Evolutionary conservation across 2,797 vertebrate genomes (phyloP).

Genomic region (Sebastes paucispinis): DNA sequence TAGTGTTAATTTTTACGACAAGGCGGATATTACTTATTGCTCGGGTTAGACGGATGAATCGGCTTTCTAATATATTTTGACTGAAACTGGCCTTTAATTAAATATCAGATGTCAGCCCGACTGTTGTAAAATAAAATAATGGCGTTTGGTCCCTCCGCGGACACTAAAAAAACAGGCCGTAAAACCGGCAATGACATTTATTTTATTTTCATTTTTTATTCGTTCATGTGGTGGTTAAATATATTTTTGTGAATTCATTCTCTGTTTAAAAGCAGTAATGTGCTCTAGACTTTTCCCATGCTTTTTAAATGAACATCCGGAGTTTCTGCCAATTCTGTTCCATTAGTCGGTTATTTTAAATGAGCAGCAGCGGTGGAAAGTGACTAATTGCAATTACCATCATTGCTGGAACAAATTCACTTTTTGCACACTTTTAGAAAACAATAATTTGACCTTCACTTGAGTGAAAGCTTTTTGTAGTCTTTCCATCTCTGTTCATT

Average conservation of each 20-base stretch:
- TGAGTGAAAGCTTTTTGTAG: neutral
- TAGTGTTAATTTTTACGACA: constrained; percentile 33
- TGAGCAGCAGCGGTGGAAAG: constrained; percentile 32
- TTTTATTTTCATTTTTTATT: constrained; percentile 14
- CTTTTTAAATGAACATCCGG: neutral
- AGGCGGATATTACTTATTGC: constrained; percentile 36
- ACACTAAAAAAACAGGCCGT: constrained; percentile 22
- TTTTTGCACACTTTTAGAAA: neutral
- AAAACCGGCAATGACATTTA: constrained; percentile 29
- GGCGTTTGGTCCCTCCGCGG: neutral
- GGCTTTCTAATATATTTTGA: constrained; percentile 34
- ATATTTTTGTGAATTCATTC: neutral
- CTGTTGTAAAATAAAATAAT: constrained; percentile 37
- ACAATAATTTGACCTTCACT: neutral
- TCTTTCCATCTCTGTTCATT: neutral
- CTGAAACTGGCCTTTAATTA: constrained; percentile 54
- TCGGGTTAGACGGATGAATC: constrained; percentile 39
- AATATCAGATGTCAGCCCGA: constrained; percentile 52
- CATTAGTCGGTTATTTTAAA: constrained; percentile 27
- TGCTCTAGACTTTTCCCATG: neutral
- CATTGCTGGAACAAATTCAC: constrained; percentile 10
- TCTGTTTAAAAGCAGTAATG: constrained; percentile 9
- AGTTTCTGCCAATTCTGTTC: neutral
- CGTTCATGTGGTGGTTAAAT: constrained; percentile 12
- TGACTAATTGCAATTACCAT: constrained; percentile 36